These are phyloP conservation scores for Euzetes globulus DNA, from an alignment of 2,888 invertebrate genomes.

Conservation along the genomic window DNA sequence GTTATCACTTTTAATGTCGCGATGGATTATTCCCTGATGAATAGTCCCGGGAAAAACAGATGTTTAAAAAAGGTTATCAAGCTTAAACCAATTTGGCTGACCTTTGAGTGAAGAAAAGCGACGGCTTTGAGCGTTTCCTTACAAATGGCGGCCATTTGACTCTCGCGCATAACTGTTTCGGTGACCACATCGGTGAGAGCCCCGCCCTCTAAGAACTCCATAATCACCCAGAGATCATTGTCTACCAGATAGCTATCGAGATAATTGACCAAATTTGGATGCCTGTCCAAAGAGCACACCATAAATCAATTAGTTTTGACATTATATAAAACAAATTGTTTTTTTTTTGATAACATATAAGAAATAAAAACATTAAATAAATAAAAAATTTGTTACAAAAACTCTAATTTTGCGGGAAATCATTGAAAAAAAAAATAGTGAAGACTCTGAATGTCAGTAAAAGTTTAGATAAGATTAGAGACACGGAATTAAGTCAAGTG, in stretches of 20 bases:
- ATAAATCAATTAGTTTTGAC: too few relatives aligned
- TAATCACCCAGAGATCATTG: slow-evolving; percentile 74
- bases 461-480: neutral
- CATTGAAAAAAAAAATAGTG: neutral
- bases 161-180: slow-evolving; percentile 92
- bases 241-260: slow-evolving; percentile 80
- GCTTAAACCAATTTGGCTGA: neutral
- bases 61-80: too few relatives aligned
- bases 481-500: neutral
- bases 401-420: neutral
- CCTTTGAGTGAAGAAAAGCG: slow-evolving; percentile 72
- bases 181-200: slow-evolving; percentile 94
- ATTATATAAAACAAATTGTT: too few relatives aligned
- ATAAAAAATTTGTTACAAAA: too few relatives aligned
- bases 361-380: too few relatives aligned
- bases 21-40: slow-evolving; percentile 69
- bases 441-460: neutral
- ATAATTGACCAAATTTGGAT: slow-evolving; percentile 92
- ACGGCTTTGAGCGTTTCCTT: slow-evolving; percentile 80
- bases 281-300: slow-evolving; percentile 48
- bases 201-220: slow-evolving; percentile 73
- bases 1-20: slow-evolving; percentile 97
- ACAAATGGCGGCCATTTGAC: slow-evolving; percentile 91
- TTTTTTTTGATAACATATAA: too few relatives aligned
- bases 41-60: too few relatives aligned